Conservation (phyloP, 2,797 vertebrate genomes). For the Merluccius polli region DNA sequence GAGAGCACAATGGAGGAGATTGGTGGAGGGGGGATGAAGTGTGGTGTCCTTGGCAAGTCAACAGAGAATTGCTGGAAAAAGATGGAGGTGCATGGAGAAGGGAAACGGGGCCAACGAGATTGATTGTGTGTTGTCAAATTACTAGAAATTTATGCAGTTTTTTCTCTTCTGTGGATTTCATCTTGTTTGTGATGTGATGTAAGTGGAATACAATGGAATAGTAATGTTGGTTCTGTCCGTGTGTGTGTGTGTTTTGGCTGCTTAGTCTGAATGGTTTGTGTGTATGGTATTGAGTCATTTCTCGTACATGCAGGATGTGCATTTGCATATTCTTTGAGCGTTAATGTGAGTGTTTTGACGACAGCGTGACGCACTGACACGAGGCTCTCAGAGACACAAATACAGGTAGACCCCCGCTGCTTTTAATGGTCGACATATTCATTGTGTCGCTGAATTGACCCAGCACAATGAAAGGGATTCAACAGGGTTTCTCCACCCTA, state of each 20-base stretch:
- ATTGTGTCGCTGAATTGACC: constrained; percentile 40
- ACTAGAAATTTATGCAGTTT: constrained; percentile 26
- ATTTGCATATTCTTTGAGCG: constrained; percentile 19
- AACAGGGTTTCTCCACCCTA: constrained; percentile 21
- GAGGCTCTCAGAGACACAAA: constrained; percentile 17
- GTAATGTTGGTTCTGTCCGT: constrained; percentile 20
- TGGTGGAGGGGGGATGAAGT: constrained; percentile 18
- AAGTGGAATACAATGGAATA: not conserved
- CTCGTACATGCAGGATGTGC: not conserved
- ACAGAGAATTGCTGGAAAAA: constrained; percentile 38
- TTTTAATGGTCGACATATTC: constrained; percentile 10
- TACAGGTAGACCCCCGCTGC: constrained; percentile 12
- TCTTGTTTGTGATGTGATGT: constrained; percentile 12
- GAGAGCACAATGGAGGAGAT: constrained; percentile 35
- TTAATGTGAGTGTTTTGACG: constrained; percentile 24
- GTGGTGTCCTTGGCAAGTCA: constrained; percentile 49
- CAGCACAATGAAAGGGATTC: constrained; percentile 31
- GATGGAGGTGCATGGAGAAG: constrained; percentile 37
- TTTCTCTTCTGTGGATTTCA: constrained; percentile 17
- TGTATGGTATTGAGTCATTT: constrained; percentile 14
- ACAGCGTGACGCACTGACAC: constrained; percentile 27
- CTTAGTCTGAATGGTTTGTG: not conserved
- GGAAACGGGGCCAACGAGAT: constrained; percentile 44
- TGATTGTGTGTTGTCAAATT: constrained; percentile 40
- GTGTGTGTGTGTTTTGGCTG: constrained; percentile 9